Conservation (phyloP, 2,113 vertebrate genomes). For the Oxygymnocypris stewartii region DNA sequence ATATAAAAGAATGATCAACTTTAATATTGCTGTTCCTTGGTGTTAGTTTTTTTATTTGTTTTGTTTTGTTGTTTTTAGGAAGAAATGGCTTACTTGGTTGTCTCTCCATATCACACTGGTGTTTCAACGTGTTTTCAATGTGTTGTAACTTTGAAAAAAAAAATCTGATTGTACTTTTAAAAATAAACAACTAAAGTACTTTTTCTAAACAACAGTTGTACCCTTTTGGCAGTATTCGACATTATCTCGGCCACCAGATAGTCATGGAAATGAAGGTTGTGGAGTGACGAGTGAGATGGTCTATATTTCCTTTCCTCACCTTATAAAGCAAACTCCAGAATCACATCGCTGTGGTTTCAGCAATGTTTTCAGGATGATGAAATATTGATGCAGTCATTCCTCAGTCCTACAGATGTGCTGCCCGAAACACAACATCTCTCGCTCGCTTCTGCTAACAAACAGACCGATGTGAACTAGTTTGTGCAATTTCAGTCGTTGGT, state of each 20-base stretch:
- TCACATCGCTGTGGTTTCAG: constrained; percentile 59
- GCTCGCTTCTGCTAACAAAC: constrained; percentile 39
- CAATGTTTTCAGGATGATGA: constrained; percentile 72
- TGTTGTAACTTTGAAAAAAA: not conserved
- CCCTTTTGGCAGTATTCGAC: not conserved
- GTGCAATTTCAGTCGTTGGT: not conserved
- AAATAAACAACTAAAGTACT: not conserved
- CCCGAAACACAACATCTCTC: constrained; percentile 65
- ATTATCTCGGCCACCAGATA: not conserved
- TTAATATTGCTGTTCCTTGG: not conserved
- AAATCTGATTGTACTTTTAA: not conserved
- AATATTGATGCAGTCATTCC: constrained; percentile 74
- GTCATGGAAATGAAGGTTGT: not conserved
- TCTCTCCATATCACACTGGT: not conserved
- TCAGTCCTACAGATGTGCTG: constrained; percentile 76
- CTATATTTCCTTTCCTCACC: constrained; percentile 3
- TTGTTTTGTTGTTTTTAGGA: too few relatives aligned
- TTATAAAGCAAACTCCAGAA: constrained; percentile 60
- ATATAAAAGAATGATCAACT: not conserved
- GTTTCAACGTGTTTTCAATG: not conserved
- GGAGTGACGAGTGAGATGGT: not conserved
- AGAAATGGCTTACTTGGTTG: not conserved
- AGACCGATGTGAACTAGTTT: not conserved
- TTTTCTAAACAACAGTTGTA: not conserved
- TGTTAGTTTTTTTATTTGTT: not conserved